phyloP scores from a whole-genome alignment of 2,888 invertebrate species.

The Eulithis prunata region DNA sequence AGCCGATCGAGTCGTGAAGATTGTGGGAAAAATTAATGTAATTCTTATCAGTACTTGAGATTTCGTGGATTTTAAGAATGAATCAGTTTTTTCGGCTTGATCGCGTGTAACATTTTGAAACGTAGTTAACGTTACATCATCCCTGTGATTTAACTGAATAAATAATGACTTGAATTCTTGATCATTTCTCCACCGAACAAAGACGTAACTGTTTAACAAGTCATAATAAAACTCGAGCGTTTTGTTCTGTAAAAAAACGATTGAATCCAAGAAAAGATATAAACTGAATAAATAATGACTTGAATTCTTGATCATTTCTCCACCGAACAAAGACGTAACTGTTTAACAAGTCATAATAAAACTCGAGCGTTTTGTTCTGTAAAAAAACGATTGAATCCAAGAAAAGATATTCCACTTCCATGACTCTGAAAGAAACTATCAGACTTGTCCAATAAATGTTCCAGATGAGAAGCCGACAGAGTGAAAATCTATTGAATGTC shows the following conservation, averaged over 20 bases:
- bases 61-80: too few relatives aligned
- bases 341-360: background rate
- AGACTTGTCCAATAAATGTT: constrained; percentile 24
- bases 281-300: too few relatives aligned
- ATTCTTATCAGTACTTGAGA: too few relatives aligned
- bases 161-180: too few relatives aligned
- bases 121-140: too few relatives aligned
- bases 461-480: constrained; percentile 30
- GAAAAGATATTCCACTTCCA: constrained; percentile 9
- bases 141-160: too few relatives aligned
- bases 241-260: constrained; percentile 10
- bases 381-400: constrained; percentile 7
- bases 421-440: constrained; percentile 21
- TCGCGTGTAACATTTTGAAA: too few relatives aligned
- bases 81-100: too few relatives aligned
- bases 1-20: too few relatives aligned
- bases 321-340: background rate
- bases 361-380: constrained; percentile 8
- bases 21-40: too few relatives aligned
- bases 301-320: background rate
- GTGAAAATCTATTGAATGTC: constrained; percentile 38
- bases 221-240: background rate
- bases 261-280: too few relatives aligned
- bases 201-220: background rate
- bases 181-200: background rate